Evolutionary conservation across 2,888 invertebrate species (phyloP), one percentile per base, ranked within the genome.

Genomic region (Dorcus hopei): DNA sequence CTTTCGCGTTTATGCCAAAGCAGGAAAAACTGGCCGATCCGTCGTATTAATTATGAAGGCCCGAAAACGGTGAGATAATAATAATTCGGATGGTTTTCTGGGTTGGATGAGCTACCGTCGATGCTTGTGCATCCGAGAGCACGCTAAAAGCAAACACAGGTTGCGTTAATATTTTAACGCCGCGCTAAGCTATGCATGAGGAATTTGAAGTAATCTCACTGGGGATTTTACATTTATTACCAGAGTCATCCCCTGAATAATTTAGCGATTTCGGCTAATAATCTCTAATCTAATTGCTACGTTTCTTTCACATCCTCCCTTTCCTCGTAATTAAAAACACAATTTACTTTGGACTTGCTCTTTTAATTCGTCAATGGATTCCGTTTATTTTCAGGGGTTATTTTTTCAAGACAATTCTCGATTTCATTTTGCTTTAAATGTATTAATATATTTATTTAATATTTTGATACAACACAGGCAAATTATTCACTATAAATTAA

Each of bases 151-250:
- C 43, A 11, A 53, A 43, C 53, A 45, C 38, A 47, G 38, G 53
- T 53, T 45, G 33, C 40, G 43, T 53, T 53, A 53, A 53, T 53
- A 53, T 45, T 53, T 53, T 33, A 53, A 19, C 45, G 16, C 33
- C 38, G 45, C 8, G 49, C 49, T 57, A 57, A 52, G 57, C 57
- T 53, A 57, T 53, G 57, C 57, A 57, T 57, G 57, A 52, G 52
- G 57, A 57, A 57, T 57, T 52, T 47, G 14, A 45, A 38, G 52
- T 52, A 57, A 52, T 52, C 52, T 47, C 49, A 7, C 16, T 33
- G 41, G 56, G 49, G 56, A 50, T 50, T 45, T 52, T 19, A 42
- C 52, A 39, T 52, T 57, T 57, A 45, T 45, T 45, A 45, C 45
- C 16, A 11, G 19, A 45, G 45, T 45, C 45, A 42, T 42, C 42